Evolutionary conservation across 1,140 invertebrate species (phyloP).

Genomic region (Mizuhopecten yessoensis): DNA sequence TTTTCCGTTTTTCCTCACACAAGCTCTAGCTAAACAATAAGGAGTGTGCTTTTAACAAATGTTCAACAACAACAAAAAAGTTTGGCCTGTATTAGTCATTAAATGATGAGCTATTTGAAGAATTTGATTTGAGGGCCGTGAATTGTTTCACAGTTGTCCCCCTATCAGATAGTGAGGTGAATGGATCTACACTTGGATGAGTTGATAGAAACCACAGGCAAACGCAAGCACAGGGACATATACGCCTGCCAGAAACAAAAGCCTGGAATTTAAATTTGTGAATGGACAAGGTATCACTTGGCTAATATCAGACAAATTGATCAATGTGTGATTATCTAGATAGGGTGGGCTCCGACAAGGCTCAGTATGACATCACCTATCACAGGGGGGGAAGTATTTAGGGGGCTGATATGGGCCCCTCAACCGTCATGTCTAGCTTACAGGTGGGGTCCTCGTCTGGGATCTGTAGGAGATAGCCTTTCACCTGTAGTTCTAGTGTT

Average conservation of each 20-base stretch:
- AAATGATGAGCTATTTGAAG: background rate
- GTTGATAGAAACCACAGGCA: background rate
- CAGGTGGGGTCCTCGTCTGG: background rate
- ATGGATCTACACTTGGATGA: slow-evolving; percentile 30
- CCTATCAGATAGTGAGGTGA: background rate
- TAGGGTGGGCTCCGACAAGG: background rate
- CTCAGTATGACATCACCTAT: background rate
- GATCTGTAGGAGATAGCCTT: background rate
- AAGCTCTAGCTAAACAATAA: background rate
- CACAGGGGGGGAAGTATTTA: background rate
- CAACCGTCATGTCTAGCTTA: background rate
- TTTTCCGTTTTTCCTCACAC: background rate
- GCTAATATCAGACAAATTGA: slow-evolving; percentile 25
- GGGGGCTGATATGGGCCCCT: background rate
- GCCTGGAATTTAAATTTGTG: slow-evolving; percentile 27
- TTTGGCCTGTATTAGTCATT: background rate
- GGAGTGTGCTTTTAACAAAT: background rate
- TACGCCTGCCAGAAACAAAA: slow-evolving; percentile 14
- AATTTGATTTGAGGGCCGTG: background rate
- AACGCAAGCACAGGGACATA: background rate
- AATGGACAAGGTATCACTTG: slow-evolving; percentile 7
- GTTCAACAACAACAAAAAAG: background rate
- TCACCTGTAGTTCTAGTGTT: background rate
- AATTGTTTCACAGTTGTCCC: background rate
- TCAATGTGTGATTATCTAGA: slow-evolving; percentile 26